These are phyloP conservation scores for Scaptodrosophila lebanonensis DNA, from an alignment of 1,140 invertebrate species.

Conservation along the genomic window DNA sequence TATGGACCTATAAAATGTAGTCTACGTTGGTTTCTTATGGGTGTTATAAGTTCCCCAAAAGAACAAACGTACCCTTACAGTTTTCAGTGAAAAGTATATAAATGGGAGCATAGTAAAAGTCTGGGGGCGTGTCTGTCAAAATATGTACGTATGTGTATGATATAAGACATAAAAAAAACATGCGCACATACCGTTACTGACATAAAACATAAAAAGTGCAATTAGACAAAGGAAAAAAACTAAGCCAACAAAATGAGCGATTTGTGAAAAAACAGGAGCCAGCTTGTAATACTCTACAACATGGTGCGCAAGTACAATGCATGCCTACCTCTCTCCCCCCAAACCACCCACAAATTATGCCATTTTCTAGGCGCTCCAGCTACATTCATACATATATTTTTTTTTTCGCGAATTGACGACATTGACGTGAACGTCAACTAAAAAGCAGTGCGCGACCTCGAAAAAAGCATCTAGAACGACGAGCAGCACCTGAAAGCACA, in stretches of 20 bases:
- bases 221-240: slow-evolving; percentile 44
- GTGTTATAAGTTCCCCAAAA: no score
- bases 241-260: slow-evolving; percentile 14
- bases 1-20: no score
- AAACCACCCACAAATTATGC: slow-evolving; percentile 9
- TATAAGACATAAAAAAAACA: slow-evolving; percentile 37
- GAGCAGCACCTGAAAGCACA: slow-evolving; percentile 66
- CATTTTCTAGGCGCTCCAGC: neutral
- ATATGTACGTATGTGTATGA: slow-evolving; percentile 15
- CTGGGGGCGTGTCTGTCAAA: slow-evolving; percentile 15
- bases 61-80: no score
- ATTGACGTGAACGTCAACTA: slow-evolving; percentile 55
- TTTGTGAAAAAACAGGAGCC: slow-evolving; percentile 6
- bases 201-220: slow-evolving; percentile 24
- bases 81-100: no score
- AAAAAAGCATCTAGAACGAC: slow-evolving; percentile 63
- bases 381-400: slow-evolving; percentile 1
- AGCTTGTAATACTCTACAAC: no score
- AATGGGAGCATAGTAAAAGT: no score
- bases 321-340: no score
- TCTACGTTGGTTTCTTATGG: no score
- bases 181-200: slow-evolving; percentile 55
- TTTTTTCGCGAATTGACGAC: slow-evolving; percentile 56
- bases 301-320: no score
- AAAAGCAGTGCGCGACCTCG: slow-evolving; percentile 52